phyloP scores from a whole-genome alignment of 2,113 vertebrate species.

The Cervus canadensis region DNA sequence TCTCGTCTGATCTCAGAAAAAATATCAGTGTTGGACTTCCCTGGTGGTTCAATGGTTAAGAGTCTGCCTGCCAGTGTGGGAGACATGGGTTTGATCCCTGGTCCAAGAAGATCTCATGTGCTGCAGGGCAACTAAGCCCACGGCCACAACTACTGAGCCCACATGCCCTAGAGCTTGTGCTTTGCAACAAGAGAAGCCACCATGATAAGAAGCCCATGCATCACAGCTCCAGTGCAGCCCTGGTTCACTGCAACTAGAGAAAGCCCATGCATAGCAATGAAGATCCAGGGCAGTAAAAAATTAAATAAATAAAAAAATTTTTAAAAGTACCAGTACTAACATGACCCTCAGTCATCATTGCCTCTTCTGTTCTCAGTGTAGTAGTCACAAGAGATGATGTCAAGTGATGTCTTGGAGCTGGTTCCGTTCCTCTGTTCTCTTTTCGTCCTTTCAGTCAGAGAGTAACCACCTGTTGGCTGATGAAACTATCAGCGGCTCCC shows the following conservation, averaged over 20 bases:
- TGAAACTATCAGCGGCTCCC: not conserved
- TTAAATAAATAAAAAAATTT: not conserved
- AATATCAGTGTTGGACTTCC: not conserved
- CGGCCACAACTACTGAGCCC: not conserved
- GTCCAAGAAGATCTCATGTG: not conserved
- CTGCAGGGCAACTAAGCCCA: not conserved
- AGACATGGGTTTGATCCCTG: not conserved
- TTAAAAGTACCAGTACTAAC: not conserved
- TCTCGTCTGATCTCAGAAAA: too few species aligned
- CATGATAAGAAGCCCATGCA: accelerated
- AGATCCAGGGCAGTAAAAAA: not conserved
- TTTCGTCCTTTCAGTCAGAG: not conserved
- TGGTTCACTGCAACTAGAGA: not conserved
- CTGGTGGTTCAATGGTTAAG: not conserved
- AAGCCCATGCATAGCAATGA: not conserved
- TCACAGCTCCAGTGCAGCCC: not conserved
- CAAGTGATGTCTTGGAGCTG: not conserved
- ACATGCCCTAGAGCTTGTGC: not conserved
- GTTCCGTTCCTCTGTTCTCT: not conserved
- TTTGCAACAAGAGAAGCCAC: not conserved
- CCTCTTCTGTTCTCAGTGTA: not conserved
- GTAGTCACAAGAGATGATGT: not conserved
- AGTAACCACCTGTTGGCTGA: not conserved
- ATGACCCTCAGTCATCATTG: not conserved
- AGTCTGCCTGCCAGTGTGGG: not conserved